Conservation (phyloP, 2,797 vertebrate genomes). For the Dipus sagitta region DNA sequence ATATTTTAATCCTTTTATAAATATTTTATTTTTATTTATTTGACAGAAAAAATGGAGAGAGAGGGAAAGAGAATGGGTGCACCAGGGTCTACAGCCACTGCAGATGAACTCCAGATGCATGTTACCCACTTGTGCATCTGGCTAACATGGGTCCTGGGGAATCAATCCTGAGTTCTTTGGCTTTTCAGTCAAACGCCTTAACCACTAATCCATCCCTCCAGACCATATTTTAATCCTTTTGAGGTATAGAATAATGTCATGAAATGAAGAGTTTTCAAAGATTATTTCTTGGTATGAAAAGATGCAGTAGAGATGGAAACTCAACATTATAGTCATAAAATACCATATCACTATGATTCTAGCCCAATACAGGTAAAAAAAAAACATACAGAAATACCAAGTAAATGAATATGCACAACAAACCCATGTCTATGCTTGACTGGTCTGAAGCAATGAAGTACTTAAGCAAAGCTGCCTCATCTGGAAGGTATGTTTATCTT, state of each 20-base stretch:
- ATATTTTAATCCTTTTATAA: background rate
- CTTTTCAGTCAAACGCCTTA: no score
- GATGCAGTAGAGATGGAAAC: background rate
- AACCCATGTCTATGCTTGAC: background rate
- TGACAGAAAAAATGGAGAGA: no score
- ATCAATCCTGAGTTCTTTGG: no score
- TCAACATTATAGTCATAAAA: background rate
- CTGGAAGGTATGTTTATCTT: background rate
- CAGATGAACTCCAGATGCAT: no score
- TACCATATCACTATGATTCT: background rate
- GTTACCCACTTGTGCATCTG: no score
- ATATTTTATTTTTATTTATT: no score
- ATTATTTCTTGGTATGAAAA: background rate
- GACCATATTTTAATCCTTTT: background rate
- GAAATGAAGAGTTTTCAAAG: background rate
- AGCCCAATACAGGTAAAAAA: no score
- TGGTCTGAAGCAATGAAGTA: background rate
- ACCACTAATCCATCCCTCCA: no score
- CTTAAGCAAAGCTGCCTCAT: background rate
- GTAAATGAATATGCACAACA: background rate
- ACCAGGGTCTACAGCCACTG: no score
- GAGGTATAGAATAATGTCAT: background rate
- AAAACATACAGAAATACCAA: background rate
- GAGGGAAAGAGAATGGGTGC: no score
- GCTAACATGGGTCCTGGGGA: no score